Percentiles rank a stretch among this genome's conserved stretches.
These are phyloP conservation scores for Clarias platycephalus DNA, from an alignment of 2,797 vertebrate genomes.

Conservation along the genomic window DNA sequence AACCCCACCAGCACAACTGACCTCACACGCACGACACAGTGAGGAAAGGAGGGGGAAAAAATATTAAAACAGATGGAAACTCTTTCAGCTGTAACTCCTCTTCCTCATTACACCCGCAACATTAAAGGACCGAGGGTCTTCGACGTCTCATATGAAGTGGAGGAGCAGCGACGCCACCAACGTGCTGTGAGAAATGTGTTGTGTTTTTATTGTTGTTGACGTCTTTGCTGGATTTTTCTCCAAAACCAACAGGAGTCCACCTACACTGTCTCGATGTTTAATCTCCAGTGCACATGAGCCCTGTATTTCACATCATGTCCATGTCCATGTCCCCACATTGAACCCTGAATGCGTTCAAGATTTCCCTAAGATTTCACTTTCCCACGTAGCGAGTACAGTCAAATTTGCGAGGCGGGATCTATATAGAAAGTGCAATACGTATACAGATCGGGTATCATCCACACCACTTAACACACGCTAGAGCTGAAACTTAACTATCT, in stretches of 20 bases:
- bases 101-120: neutral
- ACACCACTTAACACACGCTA: constrained; percentile 32
- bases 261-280: constrained; percentile 5
- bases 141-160: neutral
- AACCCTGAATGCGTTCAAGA: constrained; percentile 12
- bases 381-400: constrained; percentile 43
- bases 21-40: neutral
- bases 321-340: neutral
- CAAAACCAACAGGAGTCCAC: neutral
- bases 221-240: neutral
- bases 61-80: neutral
- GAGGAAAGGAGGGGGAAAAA: neutral
- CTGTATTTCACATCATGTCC: neutral
- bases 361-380: constrained; percentile 17
- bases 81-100: constrained; percentile 19
- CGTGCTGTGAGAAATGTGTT: neutral
- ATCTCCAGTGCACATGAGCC: neutral
- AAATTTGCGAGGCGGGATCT: constrained; percentile 56
- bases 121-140: constrained; percentile 15
- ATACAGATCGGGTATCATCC: constrained; percentile 32
- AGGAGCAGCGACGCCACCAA: neutral
- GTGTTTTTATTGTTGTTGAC: neutral
- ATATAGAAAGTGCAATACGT: constrained; percentile 65
- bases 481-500: constrained; percentile 8
- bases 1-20: constrained; percentile 33